phyloP scores from a whole-genome alignment of 2,888 invertebrate genomes.

The Cheilosia variabilis region DNA sequence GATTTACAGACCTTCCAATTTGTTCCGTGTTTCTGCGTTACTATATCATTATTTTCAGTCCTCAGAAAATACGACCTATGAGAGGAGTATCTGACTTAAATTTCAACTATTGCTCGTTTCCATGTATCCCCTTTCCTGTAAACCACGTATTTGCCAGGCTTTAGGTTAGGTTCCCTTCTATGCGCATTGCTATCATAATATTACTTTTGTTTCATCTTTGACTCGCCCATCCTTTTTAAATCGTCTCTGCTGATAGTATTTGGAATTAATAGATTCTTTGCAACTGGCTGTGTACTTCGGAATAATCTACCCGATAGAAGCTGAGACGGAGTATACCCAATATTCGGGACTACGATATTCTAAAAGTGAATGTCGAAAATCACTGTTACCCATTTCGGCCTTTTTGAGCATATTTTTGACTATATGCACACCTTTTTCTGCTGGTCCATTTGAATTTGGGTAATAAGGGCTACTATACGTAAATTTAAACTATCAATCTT shows the following conservation, averaged over 20 bases:
- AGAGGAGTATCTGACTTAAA: not conserved
- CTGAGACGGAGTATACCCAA: no score
- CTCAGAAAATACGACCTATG: no score
- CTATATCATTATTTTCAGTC: no score
- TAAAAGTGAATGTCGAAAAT: not conserved
- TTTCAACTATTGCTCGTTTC: slow-evolving; percentile 11
- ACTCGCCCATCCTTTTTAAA: no score
- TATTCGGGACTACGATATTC: no score
- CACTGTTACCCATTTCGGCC: slow-evolving; percentile 1
- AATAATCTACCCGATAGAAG: no score
- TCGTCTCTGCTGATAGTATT: no score
- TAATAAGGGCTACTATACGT: slow-evolving; percentile 24
- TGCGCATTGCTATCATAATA: not conserved
- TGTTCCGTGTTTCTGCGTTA: not conserved
- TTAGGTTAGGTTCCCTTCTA: not conserved
- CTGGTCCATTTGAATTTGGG: slow-evolving; percentile 38
- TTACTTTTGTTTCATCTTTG: no score
- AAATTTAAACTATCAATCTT: no score
- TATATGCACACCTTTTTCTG: slow-evolving; percentile 39
- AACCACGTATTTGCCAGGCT: not conserved
- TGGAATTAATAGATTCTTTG: no score
- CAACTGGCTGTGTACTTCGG: no score
- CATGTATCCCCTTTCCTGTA: slow-evolving; percentile 15
- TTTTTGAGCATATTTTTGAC: slow-evolving; percentile 44
- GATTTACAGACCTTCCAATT: no score